Evolutionary conservation across 30 jellyfish, hydroid and myxozoan species (phyloP).

Genomic region (Cassiopea andromeda): DNA sequence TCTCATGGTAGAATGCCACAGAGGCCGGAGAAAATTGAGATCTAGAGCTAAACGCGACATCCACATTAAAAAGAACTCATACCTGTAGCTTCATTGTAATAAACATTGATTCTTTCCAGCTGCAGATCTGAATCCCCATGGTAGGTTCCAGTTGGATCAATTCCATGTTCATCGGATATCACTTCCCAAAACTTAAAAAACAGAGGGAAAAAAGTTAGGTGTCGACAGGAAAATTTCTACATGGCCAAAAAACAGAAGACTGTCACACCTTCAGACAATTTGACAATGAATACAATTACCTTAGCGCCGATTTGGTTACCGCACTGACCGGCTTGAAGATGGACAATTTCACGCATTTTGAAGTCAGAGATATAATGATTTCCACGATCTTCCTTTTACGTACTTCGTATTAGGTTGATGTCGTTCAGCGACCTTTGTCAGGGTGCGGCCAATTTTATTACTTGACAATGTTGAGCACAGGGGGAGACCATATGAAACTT

Average conservation of each 20-base stretch:
- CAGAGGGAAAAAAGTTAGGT: neutral
- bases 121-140: constrained; percentile 91
- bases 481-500: too few relatives aligned
- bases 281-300: neutral
- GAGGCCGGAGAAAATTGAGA: too few relatives aligned
- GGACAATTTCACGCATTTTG: neutral
- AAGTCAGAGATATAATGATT: neutral
- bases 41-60: too few relatives aligned
- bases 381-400: neutral
- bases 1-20: too few relatives aligned
- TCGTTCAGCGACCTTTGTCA: too few relatives aligned
- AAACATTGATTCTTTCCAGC: constrained; percentile 84
- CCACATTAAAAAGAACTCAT: neutral
- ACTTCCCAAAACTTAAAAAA: constrained; percentile 82
- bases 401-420: neutral
- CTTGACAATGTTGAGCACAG: too few relatives aligned
- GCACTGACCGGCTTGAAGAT: neutral
- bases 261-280: neutral
- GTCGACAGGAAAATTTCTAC: neutral
- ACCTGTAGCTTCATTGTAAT: constrained; percentile 84
- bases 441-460: too few relatives aligned
- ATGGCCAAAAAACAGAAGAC: neutral
- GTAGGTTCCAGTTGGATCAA: constrained; percentile 90
- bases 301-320: neutral
- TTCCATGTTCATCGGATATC: constrained; percentile 85